Percentiles rank a stretch among this genome's conserved stretches.
These are phyloP conservation scores for Elachura formosa DNA, from an alignment of 2,113 vertebrate genomes.

Conservation along the genomic window DNA sequence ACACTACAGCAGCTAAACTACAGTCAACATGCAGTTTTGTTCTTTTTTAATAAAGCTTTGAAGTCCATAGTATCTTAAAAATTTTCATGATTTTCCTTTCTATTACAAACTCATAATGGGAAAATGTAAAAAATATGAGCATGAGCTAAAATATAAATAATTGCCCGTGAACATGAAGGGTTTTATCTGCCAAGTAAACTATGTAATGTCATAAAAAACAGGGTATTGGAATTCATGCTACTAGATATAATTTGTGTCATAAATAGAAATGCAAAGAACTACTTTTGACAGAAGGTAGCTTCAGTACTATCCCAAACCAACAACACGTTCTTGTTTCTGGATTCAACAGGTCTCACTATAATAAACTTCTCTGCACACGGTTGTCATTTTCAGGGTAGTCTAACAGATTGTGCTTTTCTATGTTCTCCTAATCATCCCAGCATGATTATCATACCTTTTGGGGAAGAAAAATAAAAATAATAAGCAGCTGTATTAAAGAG, in stretches of 20 bases:
- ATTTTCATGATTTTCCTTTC: neutral
- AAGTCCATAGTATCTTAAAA: neutral
- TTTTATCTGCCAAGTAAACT: neutral
- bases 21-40: neutral
- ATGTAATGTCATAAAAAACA: neutral
- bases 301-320: neutral
- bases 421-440: neutral
- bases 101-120: neutral
- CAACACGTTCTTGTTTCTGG: neutral
- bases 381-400: neutral
- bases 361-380: neutral
- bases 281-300: neutral
- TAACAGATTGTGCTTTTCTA: neutral
- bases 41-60: neutral
- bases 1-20: neutral
- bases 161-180: neutral
- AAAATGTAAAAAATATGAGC: neutral
- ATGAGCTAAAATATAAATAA: neutral
- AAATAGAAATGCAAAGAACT: neutral
- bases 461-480: neutral
- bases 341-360: neutral
- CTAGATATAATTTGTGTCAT: neutral
- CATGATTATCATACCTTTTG: neutral
- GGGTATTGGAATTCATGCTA: neutral
- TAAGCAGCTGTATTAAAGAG: neutral